These are phyloP conservation scores for Corythoichthys intestinalis DNA, from an alignment of 2,113 vertebrate species.

Conservation along the genomic window DNA sequence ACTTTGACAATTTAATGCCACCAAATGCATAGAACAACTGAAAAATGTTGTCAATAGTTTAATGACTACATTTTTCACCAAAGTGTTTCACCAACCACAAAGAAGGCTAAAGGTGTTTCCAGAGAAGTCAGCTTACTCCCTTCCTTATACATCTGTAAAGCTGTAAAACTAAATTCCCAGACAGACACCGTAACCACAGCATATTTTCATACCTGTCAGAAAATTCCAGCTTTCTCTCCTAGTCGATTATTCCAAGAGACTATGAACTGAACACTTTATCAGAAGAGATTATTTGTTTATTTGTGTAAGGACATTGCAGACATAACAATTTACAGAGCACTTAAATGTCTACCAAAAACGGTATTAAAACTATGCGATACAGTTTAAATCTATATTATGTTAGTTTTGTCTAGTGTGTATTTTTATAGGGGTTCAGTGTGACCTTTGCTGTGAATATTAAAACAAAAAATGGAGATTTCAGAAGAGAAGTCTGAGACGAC, in stretches of 20 bases:
- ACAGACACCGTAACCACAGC: not conserved
- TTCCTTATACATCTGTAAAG: constrained; percentile 15
- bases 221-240: not conserved
- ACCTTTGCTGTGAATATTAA: not conserved
- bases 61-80: constrained; percentile 36
- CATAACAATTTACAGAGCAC: not conserved
- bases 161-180: constrained; percentile 9
- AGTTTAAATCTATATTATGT: not conserved
- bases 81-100: constrained; percentile 49
- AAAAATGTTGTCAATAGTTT: not conserved
- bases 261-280: not conserved
- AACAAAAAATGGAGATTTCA: not conserved
- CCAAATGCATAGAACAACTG: not conserved
- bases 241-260: not conserved
- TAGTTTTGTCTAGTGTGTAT: not conserved
- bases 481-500: not conserved
- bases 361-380: not conserved
- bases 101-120: constrained; percentile 13
- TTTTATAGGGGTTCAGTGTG: not conserved
- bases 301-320: not conserved
- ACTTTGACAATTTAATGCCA: not conserved
- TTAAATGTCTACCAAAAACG: too few relatives aligned
- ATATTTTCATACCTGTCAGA: constrained; percentile 5
- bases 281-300: not conserved
- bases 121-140: not conserved